These are phyloP conservation scores for Leptestheria dahalacensis DNA, from an alignment of 1,140 invertebrate genomes.

Conservation along the genomic window DNA sequence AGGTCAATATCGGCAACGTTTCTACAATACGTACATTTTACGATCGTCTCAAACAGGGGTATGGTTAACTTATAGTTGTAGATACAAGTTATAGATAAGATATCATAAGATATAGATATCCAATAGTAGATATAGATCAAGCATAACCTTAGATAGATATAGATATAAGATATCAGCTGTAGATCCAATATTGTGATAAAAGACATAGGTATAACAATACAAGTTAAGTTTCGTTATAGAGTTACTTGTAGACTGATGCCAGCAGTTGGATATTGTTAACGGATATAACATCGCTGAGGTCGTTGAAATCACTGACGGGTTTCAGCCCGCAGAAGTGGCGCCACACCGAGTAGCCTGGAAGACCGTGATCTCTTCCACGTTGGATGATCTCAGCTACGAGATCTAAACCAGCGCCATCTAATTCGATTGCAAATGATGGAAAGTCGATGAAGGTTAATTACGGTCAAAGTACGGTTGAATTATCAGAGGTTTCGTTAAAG, in stretches of 20 bases:
- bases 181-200: constrained; percentile 13
- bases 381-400: constrained; percentile 46
- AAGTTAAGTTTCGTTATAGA: not conserved
- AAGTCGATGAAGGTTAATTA: too few relatives aligned
- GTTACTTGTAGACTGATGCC: constrained; percentile 24
- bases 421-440: too few relatives aligned
- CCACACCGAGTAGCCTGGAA: constrained; percentile 39
- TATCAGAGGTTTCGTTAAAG: too few relatives aligned
- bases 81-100: too few relatives aligned
- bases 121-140: too few relatives aligned
- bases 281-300: constrained; percentile 30
- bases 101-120: too few relatives aligned
- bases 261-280: constrained; percentile 23
- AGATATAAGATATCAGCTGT: not conserved
- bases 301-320: constrained; percentile 33
- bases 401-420: constrained; percentile 30
- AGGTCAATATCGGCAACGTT: constrained; percentile 36
- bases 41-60: not conserved
- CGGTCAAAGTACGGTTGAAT: too few relatives aligned
- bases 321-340: constrained; percentile 37
- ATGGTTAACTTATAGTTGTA: not conserved
- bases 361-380: constrained; percentile 44
- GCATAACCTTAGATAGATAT: not conserved
- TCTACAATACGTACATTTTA: constrained; percentile 21
- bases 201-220: not conserved